A percentile compares a stretch with the other conserved stretches of the same genome.
phyloP scores from a whole-genome alignment of 2,113 vertebrate genomes.

The Oncorhynchus masou region DNA sequence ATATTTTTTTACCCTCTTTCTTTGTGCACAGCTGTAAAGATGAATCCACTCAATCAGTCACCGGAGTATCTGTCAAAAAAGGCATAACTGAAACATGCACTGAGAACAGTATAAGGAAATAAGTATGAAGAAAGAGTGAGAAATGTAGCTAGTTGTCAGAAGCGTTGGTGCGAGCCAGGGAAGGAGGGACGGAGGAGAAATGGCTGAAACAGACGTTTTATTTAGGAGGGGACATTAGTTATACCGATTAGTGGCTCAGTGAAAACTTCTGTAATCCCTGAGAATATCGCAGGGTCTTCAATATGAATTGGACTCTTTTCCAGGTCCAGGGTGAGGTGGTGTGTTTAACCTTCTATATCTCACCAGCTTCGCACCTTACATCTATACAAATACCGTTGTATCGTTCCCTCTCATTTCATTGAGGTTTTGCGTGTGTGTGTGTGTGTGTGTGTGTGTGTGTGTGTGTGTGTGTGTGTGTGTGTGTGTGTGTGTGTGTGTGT shows the following conservation, averaged over 20 bases:
- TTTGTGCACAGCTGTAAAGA: background rate
- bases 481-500: too few relatives aligned
- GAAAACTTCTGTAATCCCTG: conserved; percentile 66
- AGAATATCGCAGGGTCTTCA: conserved; percentile 67
- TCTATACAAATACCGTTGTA: conserved; percentile 34
- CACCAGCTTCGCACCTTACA: background rate
- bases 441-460: too few relatives aligned
- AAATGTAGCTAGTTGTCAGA: background rate
- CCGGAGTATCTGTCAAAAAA: background rate
- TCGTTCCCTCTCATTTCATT: background rate
- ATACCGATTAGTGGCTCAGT: conserved; percentile 59
- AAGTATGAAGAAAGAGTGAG: background rate
- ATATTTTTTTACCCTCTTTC: too few relatives aligned
- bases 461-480: too few relatives aligned
- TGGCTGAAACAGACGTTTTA: conserved; percentile 61
- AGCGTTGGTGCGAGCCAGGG: background rate
- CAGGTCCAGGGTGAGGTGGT: conserved; percentile 41
- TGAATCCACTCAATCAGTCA: background rate
- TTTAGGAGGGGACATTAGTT: conserved; percentile 66
- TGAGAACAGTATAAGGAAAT: background rate
- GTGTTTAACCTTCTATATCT: conserved; percentile 34
- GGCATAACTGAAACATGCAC: background rate
- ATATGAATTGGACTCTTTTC: conserved; percentile 69
- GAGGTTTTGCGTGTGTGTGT: background rate
- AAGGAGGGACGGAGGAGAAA: conserved; percentile 8